Base-by-base conservation (phyloP, 2,888 invertebrate species). In the Ichneumoninae sp. region DNA sequence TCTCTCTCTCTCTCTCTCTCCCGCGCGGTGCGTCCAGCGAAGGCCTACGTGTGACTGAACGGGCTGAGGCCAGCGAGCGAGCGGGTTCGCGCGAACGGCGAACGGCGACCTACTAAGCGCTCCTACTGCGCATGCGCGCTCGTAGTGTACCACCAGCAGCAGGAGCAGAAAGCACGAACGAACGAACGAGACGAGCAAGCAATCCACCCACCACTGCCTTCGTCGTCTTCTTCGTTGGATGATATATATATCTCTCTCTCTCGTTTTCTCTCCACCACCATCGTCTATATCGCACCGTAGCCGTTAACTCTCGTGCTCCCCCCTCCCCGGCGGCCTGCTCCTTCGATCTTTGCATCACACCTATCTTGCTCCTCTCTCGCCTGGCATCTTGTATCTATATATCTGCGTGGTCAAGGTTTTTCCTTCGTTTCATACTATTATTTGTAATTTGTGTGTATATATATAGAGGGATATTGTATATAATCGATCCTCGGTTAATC, bases 101-200 rank as follows among this genome's bases (percentile, higher is more conserved):
- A 82, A 66, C 80, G 79, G 86, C 89, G 90, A 91, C 90, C 90
- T 91, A 91, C 90, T 90, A 89, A 91, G 82, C 84, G 80, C 69
- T 40, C 76, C 76, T 68, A 69, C 33, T 7, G 87, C 88, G 88
- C 88, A 87, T 88, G 88, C 88, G 88, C 86, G 70, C 79, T 47
- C 75, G 30, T 66, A 22, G 33, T 33, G 74, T 71, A 33, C 44
- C 60, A 44, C 26, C 74, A 72, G 84, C 75, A 54, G 57, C 72
- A 70, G 68, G 33, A 68, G 40, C 69, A 69, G 77, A 52, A 70
- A 16, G 71, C n/a, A 57, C 82, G 84, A 83, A 87, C 77, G 69
- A 83, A 87, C 77, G 69, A 78, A 79, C 75, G 65, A 84, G 66
- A 69, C 87, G 86, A 88, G 86, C 89, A 86, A 90, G 89, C 88